Conservation (phyloP, 2,797 vertebrate genomes). For the Sebastes matsubarae region DNA sequence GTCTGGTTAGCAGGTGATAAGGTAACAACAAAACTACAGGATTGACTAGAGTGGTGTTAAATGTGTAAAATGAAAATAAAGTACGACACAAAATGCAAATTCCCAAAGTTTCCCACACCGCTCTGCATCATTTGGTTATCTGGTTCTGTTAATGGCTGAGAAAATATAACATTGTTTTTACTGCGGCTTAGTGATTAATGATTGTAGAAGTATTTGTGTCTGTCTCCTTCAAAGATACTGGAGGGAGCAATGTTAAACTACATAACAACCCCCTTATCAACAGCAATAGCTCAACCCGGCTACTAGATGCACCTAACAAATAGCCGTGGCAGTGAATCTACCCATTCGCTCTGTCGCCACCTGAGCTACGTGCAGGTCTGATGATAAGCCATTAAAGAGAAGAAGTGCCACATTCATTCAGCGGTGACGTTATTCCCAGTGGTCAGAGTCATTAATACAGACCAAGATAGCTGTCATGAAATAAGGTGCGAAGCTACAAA, state of each 20-base stretch:
- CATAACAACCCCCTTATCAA: slow-evolving; percentile 58
- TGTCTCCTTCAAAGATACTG: slow-evolving; percentile 40
- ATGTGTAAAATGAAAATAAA: neutral
- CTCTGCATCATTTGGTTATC: neutral
- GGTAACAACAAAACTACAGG: neutral
- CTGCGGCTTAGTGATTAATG: neutral
- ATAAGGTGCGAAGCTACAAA: slow-evolving; percentile 27
- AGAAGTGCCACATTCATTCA: slow-evolving; percentile 67
- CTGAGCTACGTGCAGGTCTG: slow-evolving; percentile 52
- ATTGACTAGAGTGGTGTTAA: neutral
- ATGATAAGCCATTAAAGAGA: slow-evolving; percentile 72
- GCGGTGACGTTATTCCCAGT: slow-evolving; percentile 50
- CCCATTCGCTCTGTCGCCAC: slow-evolving; percentile 47
- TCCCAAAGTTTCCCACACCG: neutral
- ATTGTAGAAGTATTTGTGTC: slow-evolving; percentile 16
- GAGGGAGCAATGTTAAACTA: slow-evolving; percentile 46
- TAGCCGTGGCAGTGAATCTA: slow-evolving; percentile 45
- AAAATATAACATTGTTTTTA: slow-evolving; percentile 10
- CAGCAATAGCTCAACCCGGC: slow-evolving; percentile 58
- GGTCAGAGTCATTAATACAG: slow-evolving; percentile 62
- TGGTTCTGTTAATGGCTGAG: neutral
- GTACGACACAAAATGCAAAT: neutral
- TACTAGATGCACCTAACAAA: slow-evolving; percentile 58
- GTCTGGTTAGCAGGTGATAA: slow-evolving; percentile 5
- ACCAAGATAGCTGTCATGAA: slow-evolving; percentile 47